Evolutionary conservation across 2,113 vertebrate genomes (phyloP).

Genomic region (Recurvirostra avosetta): DNA sequence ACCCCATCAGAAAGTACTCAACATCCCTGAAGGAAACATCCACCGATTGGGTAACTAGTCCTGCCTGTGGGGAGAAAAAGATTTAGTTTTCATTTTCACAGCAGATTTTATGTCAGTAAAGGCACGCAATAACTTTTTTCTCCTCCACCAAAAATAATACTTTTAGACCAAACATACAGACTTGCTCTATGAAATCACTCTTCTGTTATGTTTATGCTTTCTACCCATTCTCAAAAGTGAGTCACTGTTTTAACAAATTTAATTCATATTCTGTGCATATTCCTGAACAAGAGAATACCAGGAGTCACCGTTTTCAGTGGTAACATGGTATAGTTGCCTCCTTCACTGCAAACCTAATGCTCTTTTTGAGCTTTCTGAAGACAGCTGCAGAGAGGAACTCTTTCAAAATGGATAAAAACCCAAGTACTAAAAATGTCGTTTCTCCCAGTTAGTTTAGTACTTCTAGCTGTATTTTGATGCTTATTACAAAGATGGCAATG

Average conservation of each 20-base stretch:
- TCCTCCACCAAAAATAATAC: background rate
- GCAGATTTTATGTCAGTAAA: background rate
- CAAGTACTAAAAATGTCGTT: background rate
- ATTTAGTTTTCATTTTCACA: slow-evolving; percentile 17
- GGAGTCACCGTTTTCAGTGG: background rate
- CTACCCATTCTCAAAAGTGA: background rate
- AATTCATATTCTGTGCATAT: background rate
- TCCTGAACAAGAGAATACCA: background rate
- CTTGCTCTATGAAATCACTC: background rate
- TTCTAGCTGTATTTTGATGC: background rate
- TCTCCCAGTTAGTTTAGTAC: background rate
- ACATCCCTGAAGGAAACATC: background rate
- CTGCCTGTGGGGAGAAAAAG: background rate
- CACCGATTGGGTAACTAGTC: background rate
- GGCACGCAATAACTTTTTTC: background rate
- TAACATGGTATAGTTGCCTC: background rate
- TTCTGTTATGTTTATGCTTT: background rate
- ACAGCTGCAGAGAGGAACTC: background rate
- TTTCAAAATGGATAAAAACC: background rate
- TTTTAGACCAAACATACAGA: background rate
- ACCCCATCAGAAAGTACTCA: background rate
- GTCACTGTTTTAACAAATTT: background rate
- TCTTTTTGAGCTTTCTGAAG: background rate
- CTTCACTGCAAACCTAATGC: background rate
- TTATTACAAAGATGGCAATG: background rate